These are phyloP conservation scores for Aplochiton taeniatus DNA, from an alignment of 2,797 vertebrate genomes.

Conservation along the genomic window DNA sequence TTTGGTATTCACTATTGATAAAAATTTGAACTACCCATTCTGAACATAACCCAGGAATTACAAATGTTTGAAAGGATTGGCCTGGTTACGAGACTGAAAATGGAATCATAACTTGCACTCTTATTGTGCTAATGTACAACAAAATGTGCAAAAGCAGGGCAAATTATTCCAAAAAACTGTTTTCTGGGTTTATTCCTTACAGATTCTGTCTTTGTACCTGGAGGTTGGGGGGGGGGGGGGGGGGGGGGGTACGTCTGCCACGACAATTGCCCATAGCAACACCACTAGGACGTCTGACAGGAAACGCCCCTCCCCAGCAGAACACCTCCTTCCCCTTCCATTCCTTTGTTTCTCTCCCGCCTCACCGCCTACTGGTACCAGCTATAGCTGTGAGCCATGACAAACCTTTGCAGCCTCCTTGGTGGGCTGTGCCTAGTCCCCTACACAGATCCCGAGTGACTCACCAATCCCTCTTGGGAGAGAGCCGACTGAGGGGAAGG, in stretches of 20 bases:
- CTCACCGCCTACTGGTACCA: conserved; percentile 31
- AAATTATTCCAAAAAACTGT: no score
- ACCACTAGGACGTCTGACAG: conserved; percentile 26
- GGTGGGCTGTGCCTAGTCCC: conserved; percentile 25
- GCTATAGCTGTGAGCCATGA: conserved; percentile 40
- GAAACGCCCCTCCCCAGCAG: conserved; percentile 12
- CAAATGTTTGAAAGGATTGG: neutral
- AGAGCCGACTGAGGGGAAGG: neutral
- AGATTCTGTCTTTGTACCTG: no score
- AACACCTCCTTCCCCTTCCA: conserved; percentile 18
- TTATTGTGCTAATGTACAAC: no score
- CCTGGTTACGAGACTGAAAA: no score
- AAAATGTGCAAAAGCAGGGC: no score
- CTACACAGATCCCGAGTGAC: conserved; percentile 35
- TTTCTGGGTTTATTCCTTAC: no score
- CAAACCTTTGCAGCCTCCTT: conserved; percentile 30
- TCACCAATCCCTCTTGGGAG: conserved; percentile 28
- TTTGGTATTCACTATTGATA: conserved; percentile 27
- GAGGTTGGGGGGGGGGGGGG: neutral
- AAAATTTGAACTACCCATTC: conserved; percentile 7
- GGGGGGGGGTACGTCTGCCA: conserved; percentile 14
- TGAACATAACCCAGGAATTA: neutral
- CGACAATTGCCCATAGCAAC: conserved; percentile 22
- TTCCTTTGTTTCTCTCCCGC: conserved; percentile 21
- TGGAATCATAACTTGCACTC: no score